Base-by-base conservation (phyloP, 2,797 vertebrate species). In the Peromyscus eremicus region DNA sequence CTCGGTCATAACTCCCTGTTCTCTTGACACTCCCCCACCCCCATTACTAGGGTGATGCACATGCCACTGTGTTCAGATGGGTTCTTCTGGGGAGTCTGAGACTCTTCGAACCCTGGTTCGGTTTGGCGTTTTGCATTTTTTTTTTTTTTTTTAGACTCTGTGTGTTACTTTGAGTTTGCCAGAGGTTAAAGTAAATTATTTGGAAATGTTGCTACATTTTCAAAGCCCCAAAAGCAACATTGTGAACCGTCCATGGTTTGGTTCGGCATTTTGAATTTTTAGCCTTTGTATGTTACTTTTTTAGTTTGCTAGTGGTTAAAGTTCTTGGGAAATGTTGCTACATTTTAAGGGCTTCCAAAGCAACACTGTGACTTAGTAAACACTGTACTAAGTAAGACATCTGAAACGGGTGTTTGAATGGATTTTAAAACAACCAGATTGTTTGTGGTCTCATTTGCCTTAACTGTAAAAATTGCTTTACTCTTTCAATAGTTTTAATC, bases 251-350 rank as follows among this genome's bases (percentile, higher is more conserved):
- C 76, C 9, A 6, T 34, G 49, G 49, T 80, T 55, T 21, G 32
- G 32, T 55, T 55, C 55, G 49, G 32, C 49, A n/a, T n/a, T 57
- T 34, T n/a, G 29, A n/a, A 80, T 70, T 85, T 88, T 79, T 66
- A 96, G 29, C 86, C 76, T 52, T 84, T 80, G 6, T 92, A 7
- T 92, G 52, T 77, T 66, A 89, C 73, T 94, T 95, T 90, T 73
- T 91, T 73, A 49, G 62, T 75, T 91, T 89, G 82, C 92, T n/a
- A 68, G 81, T 73, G 92, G 91, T 91, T 83, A 92, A 94, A 89
- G 66, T 96, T 92, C 40, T 12, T n/a, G 60, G 57, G 84, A 52
- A 92, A 49, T 85, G 60, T 66, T 91, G 90, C 73, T 62, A 62
- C 57, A 82, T 82, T 60, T 40, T 32, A 64, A 43, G 64, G 17